Evolutionary conservation across 2,797 vertebrate species (phyloP).

Genomic region (Gallinago solitaria): DNA sequence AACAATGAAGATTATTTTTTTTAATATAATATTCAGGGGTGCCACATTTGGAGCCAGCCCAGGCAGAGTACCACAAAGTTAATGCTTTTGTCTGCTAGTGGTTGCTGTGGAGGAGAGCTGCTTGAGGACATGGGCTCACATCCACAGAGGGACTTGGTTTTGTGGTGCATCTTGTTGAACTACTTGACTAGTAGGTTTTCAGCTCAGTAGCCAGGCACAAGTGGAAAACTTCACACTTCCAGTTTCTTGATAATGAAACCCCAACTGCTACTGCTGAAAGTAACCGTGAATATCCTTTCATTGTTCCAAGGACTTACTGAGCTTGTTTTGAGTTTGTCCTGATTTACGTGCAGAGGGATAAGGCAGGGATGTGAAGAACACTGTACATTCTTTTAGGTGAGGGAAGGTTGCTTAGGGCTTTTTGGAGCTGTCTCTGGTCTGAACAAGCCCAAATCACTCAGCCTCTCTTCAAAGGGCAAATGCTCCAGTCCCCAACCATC

Average conservation of each 20-base stretch:
- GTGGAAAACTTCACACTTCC: not conserved
- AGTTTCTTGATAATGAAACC: not conserved
- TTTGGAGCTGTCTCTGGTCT: not conserved
- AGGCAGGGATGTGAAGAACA: not conserved
- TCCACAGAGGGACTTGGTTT: not conserved
- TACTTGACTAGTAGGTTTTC: not conserved
- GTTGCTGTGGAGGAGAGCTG: not conserved
- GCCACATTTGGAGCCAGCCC: not conserved
- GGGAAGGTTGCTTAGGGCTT: not conserved
- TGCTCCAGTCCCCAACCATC: not conserved
- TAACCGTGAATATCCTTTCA: not conserved
- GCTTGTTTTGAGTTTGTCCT: not conserved
- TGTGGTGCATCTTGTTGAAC: not conserved
- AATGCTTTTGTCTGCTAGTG: not conserved
- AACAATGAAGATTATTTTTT: not conserved
- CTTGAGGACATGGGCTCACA: rapidly evolving
- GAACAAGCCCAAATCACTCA: not conserved
- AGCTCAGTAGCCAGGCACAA: not conserved
- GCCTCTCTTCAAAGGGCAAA: not conserved
- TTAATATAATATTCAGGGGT: not conserved
- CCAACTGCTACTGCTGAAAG: not conserved
- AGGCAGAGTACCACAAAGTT: not conserved
- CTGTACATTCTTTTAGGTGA: not conserved
- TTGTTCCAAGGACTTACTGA: not conserved
- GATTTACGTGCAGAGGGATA: not conserved